These are phyloP conservation scores for Apus apus DNA, from an alignment of 2,113 vertebrate genomes.

Conservation along the genomic window DNA sequence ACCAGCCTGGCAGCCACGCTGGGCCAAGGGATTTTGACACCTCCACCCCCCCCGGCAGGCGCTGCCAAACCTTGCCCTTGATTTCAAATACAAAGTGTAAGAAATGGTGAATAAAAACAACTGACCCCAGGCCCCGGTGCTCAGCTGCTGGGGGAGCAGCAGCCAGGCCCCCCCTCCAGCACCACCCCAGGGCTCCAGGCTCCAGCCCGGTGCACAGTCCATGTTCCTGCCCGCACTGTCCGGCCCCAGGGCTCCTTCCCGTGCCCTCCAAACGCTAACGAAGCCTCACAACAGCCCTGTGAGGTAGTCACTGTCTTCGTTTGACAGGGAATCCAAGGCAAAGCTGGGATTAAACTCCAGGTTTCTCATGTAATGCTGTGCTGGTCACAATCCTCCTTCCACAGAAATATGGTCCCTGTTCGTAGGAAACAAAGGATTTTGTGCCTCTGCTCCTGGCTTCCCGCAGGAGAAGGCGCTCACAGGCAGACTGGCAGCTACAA, in stretches of 20 bases:
- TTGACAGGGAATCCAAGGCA: slow-evolving; percentile 30
- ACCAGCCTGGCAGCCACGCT: not conserved
- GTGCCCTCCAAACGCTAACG: not conserved
- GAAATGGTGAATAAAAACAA: slow-evolving; percentile 50
- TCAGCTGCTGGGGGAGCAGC: not conserved
- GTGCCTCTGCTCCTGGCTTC: slow-evolving; percentile 20
- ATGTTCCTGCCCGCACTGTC: not conserved
- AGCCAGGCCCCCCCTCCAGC: not conserved
- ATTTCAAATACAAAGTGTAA: slow-evolving; percentile 37
- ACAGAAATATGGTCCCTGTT: slow-evolving; percentile 22
- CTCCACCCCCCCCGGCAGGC: no score
- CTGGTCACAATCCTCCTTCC: not conserved
- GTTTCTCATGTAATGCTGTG: not conserved
- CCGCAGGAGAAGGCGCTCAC: not conserved
- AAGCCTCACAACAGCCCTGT: slow-evolving; percentile 37
- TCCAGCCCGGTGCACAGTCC: no score
- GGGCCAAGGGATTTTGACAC: accelerated
- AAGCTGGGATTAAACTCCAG: not conserved
- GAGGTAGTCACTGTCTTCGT: slow-evolving; percentile 39
- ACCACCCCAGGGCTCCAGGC: no score
- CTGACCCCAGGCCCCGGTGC: not conserved
- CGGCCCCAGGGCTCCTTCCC: not conserved
- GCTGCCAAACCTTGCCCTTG: not conserved
- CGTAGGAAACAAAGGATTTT: slow-evolving; percentile 5
- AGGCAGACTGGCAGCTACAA: not conserved